A percentile compares a stretch with the other conserved stretches of the same genome.
Evolutionary conservation across 2,797 vertebrate species (phyloP).

Genomic region (Chrosomus eos): DNA sequence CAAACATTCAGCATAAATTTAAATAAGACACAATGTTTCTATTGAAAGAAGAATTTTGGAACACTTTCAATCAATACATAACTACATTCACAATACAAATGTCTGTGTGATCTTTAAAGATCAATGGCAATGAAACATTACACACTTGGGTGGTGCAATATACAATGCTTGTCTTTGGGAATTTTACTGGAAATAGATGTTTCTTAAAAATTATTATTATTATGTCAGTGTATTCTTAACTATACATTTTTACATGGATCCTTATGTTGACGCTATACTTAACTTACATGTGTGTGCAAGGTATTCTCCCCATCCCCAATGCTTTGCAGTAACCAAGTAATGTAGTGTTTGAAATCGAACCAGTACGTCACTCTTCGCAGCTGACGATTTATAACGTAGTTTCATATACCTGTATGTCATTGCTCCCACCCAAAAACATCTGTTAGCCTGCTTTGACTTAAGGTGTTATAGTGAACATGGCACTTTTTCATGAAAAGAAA

Average conservation of each 20-base stretch:
- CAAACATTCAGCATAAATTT: constrained; percentile 58
- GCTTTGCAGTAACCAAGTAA: constrained; percentile 34
- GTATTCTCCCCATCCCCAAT: constrained; percentile 3
- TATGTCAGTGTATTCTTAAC: constrained; percentile 19
- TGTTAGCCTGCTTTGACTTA: constrained; percentile 46
- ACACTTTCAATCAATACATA: constrained; percentile 60
- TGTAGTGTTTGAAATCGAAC: constrained; percentile 2
- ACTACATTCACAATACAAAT: constrained; percentile 61
- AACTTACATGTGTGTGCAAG: constrained; percentile 10
- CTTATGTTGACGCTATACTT: constrained; percentile 41
- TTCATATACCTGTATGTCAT: constrained; percentile 16
- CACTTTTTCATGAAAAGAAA: constrained; percentile 49
- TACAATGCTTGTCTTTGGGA: constrained; percentile 61
- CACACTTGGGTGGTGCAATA: constrained; percentile 46
- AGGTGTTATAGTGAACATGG: constrained; percentile 54
- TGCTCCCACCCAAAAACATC: constrained; percentile 39
- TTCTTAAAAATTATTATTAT: neutral
- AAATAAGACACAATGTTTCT: constrained; percentile 64
- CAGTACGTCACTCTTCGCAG: constrained; percentile 22
- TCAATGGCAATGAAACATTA: constrained; percentile 38
- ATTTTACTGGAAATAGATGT: constrained; percentile 39
- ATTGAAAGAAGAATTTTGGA: constrained; percentile 63
- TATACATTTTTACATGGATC: constrained; percentile 47
- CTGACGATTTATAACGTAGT: constrained; percentile 22
- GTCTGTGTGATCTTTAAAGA: constrained; percentile 48